Base-by-base conservation (phyloP, 2,888 invertebrate genomes). In the Melanostoma mellinum region DNA sequence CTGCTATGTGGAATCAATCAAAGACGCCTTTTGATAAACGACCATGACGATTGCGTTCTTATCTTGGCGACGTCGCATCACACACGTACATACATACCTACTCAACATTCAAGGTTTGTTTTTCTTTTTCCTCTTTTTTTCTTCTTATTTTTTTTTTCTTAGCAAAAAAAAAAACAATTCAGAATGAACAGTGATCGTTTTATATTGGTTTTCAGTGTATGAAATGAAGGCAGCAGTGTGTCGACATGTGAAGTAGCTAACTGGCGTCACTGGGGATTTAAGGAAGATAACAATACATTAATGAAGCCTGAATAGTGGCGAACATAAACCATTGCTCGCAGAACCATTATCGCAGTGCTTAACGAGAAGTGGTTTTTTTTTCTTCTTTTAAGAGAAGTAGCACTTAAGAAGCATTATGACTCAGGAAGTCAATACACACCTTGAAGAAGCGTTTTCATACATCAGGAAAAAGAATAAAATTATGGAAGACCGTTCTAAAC, bases 241-340 rank as follows among this genome's bases (percentile, higher is more conserved):
- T 30, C 48, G 10, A 69, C 79, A 65, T 63, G 55, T 63, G 69
- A 69, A 80, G 75, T 75, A 44, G 50, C 56, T 48, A 52, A 56
- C 67, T 82, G 77, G 77, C 78, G 73, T 73, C 82, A 73, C 60
- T 36, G 56, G 67, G 53, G 68, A 56, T 58, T 73, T 32, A 10
- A 30, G 40, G 10, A 10, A 58, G 82, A 82, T 82, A 82, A 78
- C 68, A 78, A 78, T 78, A 73, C 73, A 74, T 78, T 82, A 74
- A 72, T 82, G 61, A 60, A 55, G 50, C 38, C 6, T 32, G 40
- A 30, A 40, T 58, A 63, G 58, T 35, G 50, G 42, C 67, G n/a
- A 55, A 68, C 38, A 44, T 56, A 36, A 73, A 52, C 63, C 68
- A 73, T 60, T 61, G 63, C 68, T 4, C 61, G 72, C 77, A 77